Base-by-base conservation (phyloP, 2,113 vertebrate species). In the Perccottus glenii region DNA sequence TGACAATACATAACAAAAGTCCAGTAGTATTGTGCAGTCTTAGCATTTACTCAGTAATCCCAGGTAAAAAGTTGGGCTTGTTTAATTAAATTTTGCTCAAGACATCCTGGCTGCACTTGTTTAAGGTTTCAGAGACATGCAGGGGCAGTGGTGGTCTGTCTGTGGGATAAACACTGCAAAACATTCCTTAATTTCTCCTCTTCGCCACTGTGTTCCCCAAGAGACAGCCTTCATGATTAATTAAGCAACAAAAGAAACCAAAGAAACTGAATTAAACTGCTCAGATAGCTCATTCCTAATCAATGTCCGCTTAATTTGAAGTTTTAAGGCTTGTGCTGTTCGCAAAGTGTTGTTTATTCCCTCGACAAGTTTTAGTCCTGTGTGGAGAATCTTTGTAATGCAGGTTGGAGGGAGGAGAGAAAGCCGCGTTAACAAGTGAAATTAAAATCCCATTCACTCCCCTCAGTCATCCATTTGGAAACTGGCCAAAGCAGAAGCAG, bases 391-490 rank as follows among this genome's bases (percentile, higher is more conserved):
- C 73, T 52, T 73, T 72, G 64, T 45, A 46, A 68, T 46, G 68
- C 66, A 68, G 66, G 60, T 67, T 61, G 47, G 68, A 58, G 60
- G 78, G 66, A 44, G 70, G 46, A 55, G 67, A 66, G 72, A 81
- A 76, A 70, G 60, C 5, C 0, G 43, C 19, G 57, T 78, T 88
- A 88, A 88, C 81, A 84, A 87, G 82, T 71, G 70, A 85, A 85
- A 89, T 87, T 85, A 87, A 86, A 90, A 89, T 84, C 76, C 82
- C 80, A 84, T 89, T 87, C 78, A 82, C 55, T 73, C 67, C 55
- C 69, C 71, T 84, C 74, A 80, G 80, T 82, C 79, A 77, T 83
- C 62, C 58, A 48, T 73, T 78, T 88, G 84, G 83, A 85, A 57
- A 53, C 48, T 6, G 40, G 85, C 83, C 89, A 89, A 63, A 69